Base-by-base conservation (phyloP, 2,888 invertebrate genomes). In the Nemurella pictetii region DNA sequence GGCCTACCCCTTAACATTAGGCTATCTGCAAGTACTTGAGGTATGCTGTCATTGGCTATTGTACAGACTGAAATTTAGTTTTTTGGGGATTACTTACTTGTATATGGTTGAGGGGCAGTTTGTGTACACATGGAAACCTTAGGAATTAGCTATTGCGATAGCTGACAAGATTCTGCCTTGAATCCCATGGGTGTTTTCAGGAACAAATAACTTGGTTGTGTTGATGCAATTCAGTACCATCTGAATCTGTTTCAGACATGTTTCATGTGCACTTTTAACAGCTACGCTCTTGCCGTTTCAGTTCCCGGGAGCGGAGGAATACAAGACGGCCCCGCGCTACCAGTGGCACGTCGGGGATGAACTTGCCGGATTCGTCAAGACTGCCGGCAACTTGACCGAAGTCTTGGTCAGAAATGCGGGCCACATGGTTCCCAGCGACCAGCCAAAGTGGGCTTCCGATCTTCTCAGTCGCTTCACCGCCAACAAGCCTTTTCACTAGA, bases 1-100 rank as follows among this genome's bases (percentile, higher is more conserved):
- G 0, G 96, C 97, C 0, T 96, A 97, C 90, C 96, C 97, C 0
- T 89, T 96, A 83, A 97, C 97, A 0, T 92, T 95, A 27, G 95
- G 95, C 89, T 97, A 96, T 89, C 90, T 98, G 35, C 92, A 93
- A 87, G 92, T 94, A 83, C 91, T 97, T 0, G 92, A 94, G 78
- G 97, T 96, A 91, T 92, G 91, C 9, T 55, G 5, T n/a, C n/a
- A n/a, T n/a, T n/a, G n/a, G n/a, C n/a, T n/a, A n/a, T n/a, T n/a
- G n/a, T n/a, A n/a, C n/a, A n/a, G n/a, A n/a, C n/a, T n/a, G n/a
- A n/a, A n/a, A n/a, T n/a, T n/a, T n/a, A n/a, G n/a, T n/a, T n/a
- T n/a, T n/a, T n/a, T n/a, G n/a, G n/a, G n/a, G n/a, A n/a, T n/a
- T n/a, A n/a, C n/a, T n/a, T n/a, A n/a, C n/a, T n/a, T n/a, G n/a